Conservation (phyloP, 2,113 vertebrate genomes). For the Silurus meridionalis region DNA sequence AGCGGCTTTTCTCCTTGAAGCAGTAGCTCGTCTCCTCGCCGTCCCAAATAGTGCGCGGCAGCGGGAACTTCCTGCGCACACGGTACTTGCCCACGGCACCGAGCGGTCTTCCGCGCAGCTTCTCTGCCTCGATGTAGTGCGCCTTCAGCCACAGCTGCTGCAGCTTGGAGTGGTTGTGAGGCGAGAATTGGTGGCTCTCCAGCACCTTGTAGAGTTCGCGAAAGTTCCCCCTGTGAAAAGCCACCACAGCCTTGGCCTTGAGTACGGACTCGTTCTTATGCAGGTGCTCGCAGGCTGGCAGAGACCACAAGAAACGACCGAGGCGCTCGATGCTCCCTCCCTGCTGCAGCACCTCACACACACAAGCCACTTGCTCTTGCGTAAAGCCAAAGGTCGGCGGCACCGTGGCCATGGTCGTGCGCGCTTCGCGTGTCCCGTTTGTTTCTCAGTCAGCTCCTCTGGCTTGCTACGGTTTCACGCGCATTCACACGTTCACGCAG, state of each 20-base stretch:
- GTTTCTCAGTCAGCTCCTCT: slow-evolving; percentile 52
- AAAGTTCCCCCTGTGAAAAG: slow-evolving; percentile 89
- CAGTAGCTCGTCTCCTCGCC: slow-evolving; percentile 92
- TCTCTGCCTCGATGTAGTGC: slow-evolving; percentile 91
- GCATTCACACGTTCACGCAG: slow-evolving; percentile 21
- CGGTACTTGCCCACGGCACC: slow-evolving; percentile 90
- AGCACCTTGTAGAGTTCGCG: slow-evolving; percentile 90
- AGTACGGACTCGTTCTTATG: slow-evolving; percentile 91
- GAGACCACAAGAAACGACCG: slow-evolving; percentile 88
- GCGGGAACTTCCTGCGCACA: slow-evolving; percentile 87
- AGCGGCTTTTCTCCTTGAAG: slow-evolving; percentile 90
- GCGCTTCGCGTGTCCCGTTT: slow-evolving; percentile 50
- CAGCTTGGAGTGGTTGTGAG: slow-evolving; percentile 88
- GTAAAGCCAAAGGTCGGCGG: slow-evolving; percentile 91
- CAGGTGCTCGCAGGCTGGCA: slow-evolving; percentile 89
- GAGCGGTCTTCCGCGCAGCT: slow-evolving; percentile 85
- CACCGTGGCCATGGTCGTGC: slow-evolving; percentile 62
- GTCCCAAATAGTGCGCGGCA: slow-evolving; percentile 90
- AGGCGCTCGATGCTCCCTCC: slow-evolving; percentile 89
- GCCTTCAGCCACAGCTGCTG: slow-evolving; percentile 91
- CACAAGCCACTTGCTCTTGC: slow-evolving; percentile 91
- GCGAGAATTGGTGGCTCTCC: slow-evolving; percentile 89
- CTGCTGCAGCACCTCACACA: slow-evolving; percentile 90
- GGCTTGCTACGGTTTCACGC: background rate
- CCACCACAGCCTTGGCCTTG: slow-evolving; percentile 88